These are phyloP conservation scores for Siderastrea radians DNA, from an alignment of 92 coral and sea anemone genomes.

Conservation along the genomic window DNA sequence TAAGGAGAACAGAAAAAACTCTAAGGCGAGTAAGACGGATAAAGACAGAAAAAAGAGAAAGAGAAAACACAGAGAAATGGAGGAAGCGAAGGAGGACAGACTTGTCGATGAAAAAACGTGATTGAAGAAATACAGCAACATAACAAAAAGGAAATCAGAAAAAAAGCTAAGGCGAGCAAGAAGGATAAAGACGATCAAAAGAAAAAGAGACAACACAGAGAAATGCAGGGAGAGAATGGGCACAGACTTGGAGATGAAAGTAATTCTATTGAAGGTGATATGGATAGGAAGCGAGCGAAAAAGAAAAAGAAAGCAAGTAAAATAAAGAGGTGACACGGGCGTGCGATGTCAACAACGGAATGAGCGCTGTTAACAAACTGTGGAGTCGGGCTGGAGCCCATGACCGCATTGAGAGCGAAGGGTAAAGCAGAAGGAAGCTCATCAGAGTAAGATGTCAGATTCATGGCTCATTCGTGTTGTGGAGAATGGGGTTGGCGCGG, in stretches of 20 bases:
- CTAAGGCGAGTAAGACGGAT: neutral
- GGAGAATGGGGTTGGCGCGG: too few species aligned
- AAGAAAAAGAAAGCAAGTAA: neutral
- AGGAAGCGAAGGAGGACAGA: neutral
- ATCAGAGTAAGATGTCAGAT: too few species aligned
- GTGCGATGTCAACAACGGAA: neutral
- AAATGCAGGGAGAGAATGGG: neutral
- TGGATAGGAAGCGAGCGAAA: neutral
- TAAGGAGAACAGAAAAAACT: neutral
- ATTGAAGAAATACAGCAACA: neutral
- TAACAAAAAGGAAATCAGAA: neutral
- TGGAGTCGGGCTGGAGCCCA: neutral
- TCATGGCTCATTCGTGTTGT: too few species aligned
- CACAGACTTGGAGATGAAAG: neutral
- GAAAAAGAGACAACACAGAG: neutral
- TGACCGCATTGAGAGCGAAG: too few species aligned
- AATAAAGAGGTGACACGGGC: neutral
- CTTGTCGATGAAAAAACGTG: too few species aligned
- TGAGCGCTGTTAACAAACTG: neutral
- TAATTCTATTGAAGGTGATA: neutral
- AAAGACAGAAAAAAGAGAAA: slow-evolving; percentile 8
- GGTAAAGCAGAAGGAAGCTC: too few species aligned
- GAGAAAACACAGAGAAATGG: neutral
- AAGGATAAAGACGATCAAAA: neutral
- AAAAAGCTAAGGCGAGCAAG: neutral